Evolutionary conservation across 2,888 invertebrate genomes (phyloP), one percentile per base, ranked within the genome.

Genomic region (Camponotus fellah): DNA sequence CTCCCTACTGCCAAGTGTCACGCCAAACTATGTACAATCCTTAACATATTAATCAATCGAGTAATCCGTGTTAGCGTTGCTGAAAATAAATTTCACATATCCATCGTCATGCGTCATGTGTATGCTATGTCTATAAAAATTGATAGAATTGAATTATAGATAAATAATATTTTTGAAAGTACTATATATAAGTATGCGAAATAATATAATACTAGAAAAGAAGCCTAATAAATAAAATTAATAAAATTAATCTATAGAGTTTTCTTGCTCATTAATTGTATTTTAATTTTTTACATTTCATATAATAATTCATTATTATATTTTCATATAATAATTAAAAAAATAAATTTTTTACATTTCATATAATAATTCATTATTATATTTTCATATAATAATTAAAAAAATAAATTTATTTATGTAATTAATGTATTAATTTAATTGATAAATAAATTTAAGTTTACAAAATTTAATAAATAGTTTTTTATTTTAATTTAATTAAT

Each of bases 11-110:
- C 32, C 46, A 71, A 79, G 46, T 71, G 79, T 60, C 79, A 71
- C 37, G 12, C 37, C 72, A 80, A 79, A 71, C 79, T 79, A 79
- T 71, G 79, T 79, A 71, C 79, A 79, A 79, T 79, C 34, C 58
- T 79, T 79, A 79, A 79, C 77, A 79, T 79, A 79, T 4, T 79
- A 71, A 79, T 79, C 79, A 71, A 60, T 14, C 34, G 34, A 69
- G 26, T 10, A 53, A 53, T 34, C 34, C 53, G 12, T 40, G 26
- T 66, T 34, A 14, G 9, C 2, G 1, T 34, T 3, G 37, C n/a
- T 60, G 60, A 60, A 79, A 79, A 71, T 71, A 79, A 71, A 60
- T 60, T 34, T 9, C 14, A 21, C 34, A 60, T 46, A 46, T 14
- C 10, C 34, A 10, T 14, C 10, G 32, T 34, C 60, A 12, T n/a